Evolutionary conservation across 2,888 invertebrate species (phyloP), one percentile per base, ranked within the genome.

Genomic region (Xestia ashworthii): DNA sequence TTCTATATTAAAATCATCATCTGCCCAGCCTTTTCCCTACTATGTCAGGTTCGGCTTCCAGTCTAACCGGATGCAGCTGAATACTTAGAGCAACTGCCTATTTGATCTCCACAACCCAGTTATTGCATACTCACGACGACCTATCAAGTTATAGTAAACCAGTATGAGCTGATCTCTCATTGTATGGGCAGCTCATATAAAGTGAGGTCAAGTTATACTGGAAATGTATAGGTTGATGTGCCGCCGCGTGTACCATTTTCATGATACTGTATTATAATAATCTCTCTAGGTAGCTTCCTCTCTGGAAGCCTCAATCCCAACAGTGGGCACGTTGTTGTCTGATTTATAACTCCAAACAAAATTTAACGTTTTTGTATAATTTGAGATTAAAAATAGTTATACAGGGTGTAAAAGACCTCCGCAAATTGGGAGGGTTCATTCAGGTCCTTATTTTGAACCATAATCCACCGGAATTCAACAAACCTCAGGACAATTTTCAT

Each of bases 1-100:
- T 70, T 53, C 22, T 76, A 8, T 46, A 62, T 46, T 25, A 19
- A 50, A 5, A 12, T n/a, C 19, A 38, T 19, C 8, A 46, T 71
- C 9, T n/a, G 41, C 11, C 11, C 0, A 12, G 41, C n/a, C 19
- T 16, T n/a, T 25, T 14, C 5, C 6, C 14, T 1, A 74, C 8
- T 55, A 25, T 74, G 8, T 75, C 16, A 1, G 25, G 19, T 41
- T 48, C 16, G 0, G 53, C 14, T 25, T 66, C 46, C 55, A 25
- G n/a, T 66, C 6, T 74, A 25, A 76, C 5, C 9, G 9, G 9
- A 74, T 2, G 53, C n/a, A 74, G 53, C 16, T 66, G 46, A 32
- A 41, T 74, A 65, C 22, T 5, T 64, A 44, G 38, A 75, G 22
- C 22, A 38, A 66, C 22, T 58, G 74, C 12, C 2, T 25, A 22